These are phyloP conservation scores for Epicampocera succincta DNA, from an alignment of 2,888 invertebrate species.

Conservation along the genomic window DNA sequence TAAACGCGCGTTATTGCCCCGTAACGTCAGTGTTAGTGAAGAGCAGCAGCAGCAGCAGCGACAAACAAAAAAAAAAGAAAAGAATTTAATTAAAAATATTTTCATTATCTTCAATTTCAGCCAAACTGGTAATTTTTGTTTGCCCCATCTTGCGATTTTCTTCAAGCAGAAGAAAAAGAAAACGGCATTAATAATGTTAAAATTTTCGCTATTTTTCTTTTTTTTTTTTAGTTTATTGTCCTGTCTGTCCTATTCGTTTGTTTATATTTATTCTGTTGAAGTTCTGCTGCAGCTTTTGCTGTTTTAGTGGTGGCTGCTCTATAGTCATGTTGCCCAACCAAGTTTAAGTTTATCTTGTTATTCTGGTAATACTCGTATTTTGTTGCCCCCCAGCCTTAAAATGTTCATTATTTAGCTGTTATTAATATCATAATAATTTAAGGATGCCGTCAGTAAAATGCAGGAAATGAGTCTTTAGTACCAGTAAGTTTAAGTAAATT, in stretches of 20 bases:
- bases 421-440: constrained; percentile 65
- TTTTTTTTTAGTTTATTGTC: constrained; percentile 49
- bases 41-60: too few species aligned
- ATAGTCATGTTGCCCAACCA: background rate
- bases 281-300: background rate
- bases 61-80: constrained; percentile 25
- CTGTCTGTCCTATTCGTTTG: constrained; percentile 18
- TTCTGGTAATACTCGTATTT: constrained; percentile 7
- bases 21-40: background rate
- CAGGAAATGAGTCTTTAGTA: background rate
- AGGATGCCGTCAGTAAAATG: constrained; percentile 12
- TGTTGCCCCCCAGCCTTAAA: constrained; percentile 43
- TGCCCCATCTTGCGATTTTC: background rate
- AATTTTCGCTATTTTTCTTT: too few species aligned
- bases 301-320: constrained; percentile 5
- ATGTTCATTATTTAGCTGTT: constrained; percentile 64
- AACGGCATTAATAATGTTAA: constrained; percentile 1
- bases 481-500: constrained; percentile 58
- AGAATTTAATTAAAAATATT: constrained; percentile 65
- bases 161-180: too few species aligned
- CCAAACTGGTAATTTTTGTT: constrained; percentile 30
- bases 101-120: constrained; percentile 47
- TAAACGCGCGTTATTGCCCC: constrained; percentile 44
- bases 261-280: constrained; percentile 1
- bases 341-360: constrained; percentile 15